Evolutionary conservation across 1,140 invertebrate species (phyloP), one percentile per base, ranked within the genome.

Genomic region (Drosophila nigrodunni): DNA sequence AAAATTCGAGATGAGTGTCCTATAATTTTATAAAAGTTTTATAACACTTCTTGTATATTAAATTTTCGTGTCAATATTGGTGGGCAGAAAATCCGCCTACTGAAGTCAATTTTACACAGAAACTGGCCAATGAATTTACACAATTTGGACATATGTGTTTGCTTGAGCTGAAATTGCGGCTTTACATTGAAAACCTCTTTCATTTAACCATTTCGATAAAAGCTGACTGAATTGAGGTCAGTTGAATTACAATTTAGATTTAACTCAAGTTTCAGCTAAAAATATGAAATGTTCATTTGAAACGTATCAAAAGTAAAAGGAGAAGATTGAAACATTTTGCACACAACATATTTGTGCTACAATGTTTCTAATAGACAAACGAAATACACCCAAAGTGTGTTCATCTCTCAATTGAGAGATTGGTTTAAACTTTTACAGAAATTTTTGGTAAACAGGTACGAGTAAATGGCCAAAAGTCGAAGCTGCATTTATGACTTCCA

Each of bases 231-330:
- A 71, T 64, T 71, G 50, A 57, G 60, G 59, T 64, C 59, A 71
- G 50, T 55, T 39, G 9, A 35, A 47, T 41, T 64, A 65, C 60
- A 71, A 57, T 71, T 43, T 65, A 41, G 60, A 50, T 65, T 41
- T 39, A 41, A 58, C 21, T 39, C 13, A 37, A 55, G 13, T 55
- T 11, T 13, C 8, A 39, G 15, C 4, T 18, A 7, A 55, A 55
- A 71, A 55, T 71, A 54, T 64, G 30, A 71, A 71, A 70, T 61
- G 18, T 49, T 69, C 55, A 43, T 60, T 43, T 61, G 10, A 61
- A 62, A 62, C 39, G 60, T 62, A 37, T 3, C 47, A 37, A 30
- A 10, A 21, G 8, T 2, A n/a, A 10, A 30, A 25, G 50, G 0
- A 25, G 9, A n/a, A 55, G n/a, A 30, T 34, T 7, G 5, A 13